Evolutionary conservation across 2,888 invertebrate species (phyloP), one percentile per base, ranked within the genome.

Genomic region (Sussaba pulchella): DNA sequence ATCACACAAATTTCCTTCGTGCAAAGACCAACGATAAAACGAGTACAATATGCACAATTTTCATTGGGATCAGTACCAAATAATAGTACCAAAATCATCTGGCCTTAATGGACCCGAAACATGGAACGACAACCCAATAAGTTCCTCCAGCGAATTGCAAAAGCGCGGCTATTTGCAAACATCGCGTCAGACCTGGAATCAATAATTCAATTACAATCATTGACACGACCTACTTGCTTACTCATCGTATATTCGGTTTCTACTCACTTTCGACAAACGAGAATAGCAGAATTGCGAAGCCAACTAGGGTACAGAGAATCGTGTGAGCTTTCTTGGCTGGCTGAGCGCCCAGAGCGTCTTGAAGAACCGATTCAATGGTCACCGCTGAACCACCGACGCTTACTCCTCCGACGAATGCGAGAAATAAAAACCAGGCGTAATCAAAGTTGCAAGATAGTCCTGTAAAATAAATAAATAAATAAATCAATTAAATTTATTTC

Each of bases 241-340:
- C 8, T 69, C 6, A 8, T 21, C 3, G 12, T 31, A n/a, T 12
- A 31, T 10, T 9, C 9, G 45, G 50, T 31, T 39, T 69, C 17
- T 63, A 78, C 86, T 71, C 69, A 89, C 89, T 81, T 36, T 82
- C 52, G 66, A 87, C 21, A 47, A 88, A 88, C 12, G 85, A 83
- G 52, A 89, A 86, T 6, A 67, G 9, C 17, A 89, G 43, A 80
- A 88, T 79, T 0, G 77, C 75, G 5, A 85, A 39, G 21, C 89
- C 89, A 14, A 88, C 86, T 12, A 88, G 59, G 0, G 85, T 89
- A 19, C 84, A 88, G 19, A 89, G 83, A 63, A 84, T 81, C 45
- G 82, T 86, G 17, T 85, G 76, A 45, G 85, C 83, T 43, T 78
- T 84, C 50, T 80, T 85, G 2, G 84, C 83, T 3, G 82, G 78